Evolutionary conservation across 1,140 invertebrate genomes (phyloP).

Genomic region (Drosophila hydei): DNA sequence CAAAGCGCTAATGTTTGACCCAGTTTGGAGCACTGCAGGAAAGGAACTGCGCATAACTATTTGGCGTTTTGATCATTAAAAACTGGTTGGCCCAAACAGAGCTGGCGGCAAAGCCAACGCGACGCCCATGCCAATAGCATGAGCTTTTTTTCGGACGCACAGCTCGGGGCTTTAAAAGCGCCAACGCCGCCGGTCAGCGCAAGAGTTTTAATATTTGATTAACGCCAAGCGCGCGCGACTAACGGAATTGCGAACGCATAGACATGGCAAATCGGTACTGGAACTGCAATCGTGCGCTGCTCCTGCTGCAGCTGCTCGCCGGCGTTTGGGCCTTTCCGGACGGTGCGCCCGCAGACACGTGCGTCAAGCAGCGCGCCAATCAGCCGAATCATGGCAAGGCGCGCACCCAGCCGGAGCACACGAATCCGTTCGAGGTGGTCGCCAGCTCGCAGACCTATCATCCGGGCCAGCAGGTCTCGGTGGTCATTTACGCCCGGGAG

Average conservation of each 20-base stretch:
- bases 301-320: slow-evolving; percentile 21
- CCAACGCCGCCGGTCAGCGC: slow-evolving; percentile 54
- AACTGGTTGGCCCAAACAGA: slow-evolving; percentile 58
- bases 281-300: slow-evolving; percentile 12
- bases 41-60: slow-evolving; percentile 67
- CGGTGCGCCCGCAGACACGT: slow-evolving; percentile 90
- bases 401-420: slow-evolving; percentile 86
- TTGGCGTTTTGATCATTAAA: slow-evolving; percentile 75
- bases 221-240: slow-evolving; percentile 51
- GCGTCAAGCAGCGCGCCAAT: slow-evolving; percentile 89
- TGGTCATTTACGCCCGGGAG: slow-evolving; percentile 63
- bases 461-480: slow-evolving; percentile 87
- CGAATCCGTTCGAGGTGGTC: slow-evolving; percentile 87
- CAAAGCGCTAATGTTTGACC: slow-evolving; percentile 71
- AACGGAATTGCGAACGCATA: slow-evolving; percentile 22
- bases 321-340: slow-evolving; percentile 86
- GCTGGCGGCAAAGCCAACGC: slow-evolving; percentile 32
- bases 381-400: slow-evolving; percentile 90
- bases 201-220: slow-evolving; percentile 68
- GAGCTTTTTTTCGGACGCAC: slow-evolving; percentile 48
- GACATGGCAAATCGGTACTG: slow-evolving; percentile 41
- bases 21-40: slow-evolving; percentile 60
- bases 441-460: slow-evolving; percentile 87
- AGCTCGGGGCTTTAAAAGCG: slow-evolving; percentile 68
- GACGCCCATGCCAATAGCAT: slow-evolving; percentile 36